phyloP scores from a whole-genome alignment of 2,113 vertebrate species.

The Dryoscopus gambensis region DNA sequence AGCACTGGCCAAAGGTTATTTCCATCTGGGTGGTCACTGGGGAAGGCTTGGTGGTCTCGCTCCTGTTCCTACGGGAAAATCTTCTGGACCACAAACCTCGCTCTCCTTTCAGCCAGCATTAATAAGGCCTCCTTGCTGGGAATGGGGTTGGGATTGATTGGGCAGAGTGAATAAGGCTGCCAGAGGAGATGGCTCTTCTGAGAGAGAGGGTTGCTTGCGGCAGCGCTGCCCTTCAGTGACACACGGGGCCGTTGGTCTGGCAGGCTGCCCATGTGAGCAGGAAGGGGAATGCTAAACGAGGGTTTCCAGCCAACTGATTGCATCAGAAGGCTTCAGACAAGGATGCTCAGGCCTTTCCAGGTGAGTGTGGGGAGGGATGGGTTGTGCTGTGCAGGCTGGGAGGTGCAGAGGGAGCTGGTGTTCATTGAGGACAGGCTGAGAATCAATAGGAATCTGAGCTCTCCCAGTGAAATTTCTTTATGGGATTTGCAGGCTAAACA shows the following conservation, averaged over 20 bases:
- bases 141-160: not conserved
- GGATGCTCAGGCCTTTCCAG: not conserved
- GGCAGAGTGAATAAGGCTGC: not conserved
- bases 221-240: not conserved
- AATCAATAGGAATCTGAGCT: not conserved
- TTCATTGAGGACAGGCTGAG: not conserved
- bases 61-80: not conserved
- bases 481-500: not conserved
- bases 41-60: not conserved
- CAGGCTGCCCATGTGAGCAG: not conserved
- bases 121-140: not conserved
- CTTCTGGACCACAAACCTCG: not conserved
- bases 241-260: accelerated
- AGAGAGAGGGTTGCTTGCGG: not conserved
- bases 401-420: not conserved
- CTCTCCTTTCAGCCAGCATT: not conserved
- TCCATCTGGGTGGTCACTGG: slow-evolving; percentile 20
- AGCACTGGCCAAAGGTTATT: not conserved
- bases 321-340: not conserved
- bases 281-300: not conserved
- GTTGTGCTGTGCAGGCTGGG: not conserved
- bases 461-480: not conserved
- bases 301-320: not conserved
- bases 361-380: not conserved
- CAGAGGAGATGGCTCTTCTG: not conserved